These are phyloP conservation scores for Ardeotis arabs DNA, from an alignment of 2,113 vertebrate species.

Conservation along the genomic window DNA sequence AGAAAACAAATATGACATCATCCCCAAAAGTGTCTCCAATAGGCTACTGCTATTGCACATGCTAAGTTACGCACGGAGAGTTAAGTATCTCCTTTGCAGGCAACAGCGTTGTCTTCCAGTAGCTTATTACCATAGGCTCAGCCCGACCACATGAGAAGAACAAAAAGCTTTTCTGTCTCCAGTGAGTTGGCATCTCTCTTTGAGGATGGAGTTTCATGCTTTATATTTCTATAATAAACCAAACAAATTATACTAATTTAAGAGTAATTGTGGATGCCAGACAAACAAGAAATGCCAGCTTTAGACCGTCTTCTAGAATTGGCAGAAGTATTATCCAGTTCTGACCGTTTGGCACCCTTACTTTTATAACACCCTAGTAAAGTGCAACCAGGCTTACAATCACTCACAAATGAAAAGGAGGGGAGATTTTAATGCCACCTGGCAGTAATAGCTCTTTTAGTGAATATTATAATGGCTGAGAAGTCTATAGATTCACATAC, in stretches of 20 bases:
- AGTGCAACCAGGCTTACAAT: not conserved
- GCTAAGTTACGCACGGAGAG: not conserved
- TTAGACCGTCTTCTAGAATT: not conserved
- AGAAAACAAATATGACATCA: not conserved
- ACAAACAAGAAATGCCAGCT: slow-evolving; percentile 26
- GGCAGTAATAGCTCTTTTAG: not conserved
- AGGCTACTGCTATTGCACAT: not conserved
- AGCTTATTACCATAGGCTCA: not conserved
- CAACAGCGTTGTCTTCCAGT: not conserved
- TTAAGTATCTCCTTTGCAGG: not conserved
- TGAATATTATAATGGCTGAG: not conserved
- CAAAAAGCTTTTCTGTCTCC: slow-evolving; percentile 13
- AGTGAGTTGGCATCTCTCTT: not conserved
- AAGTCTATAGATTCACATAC: not conserved
- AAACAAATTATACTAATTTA: slow-evolving; percentile 39
- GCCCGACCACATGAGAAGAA: slow-evolving; percentile 11
- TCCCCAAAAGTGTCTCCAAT: not conserved
- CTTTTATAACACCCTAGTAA: not conserved
- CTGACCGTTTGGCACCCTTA: not conserved
- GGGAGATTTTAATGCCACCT: not conserved
- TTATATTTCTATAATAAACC: slow-evolving; percentile 21
- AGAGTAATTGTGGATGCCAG: not conserved
- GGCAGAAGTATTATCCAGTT: not conserved
- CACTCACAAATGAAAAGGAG: not conserved
- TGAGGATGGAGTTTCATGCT: not conserved